These are phyloP conservation scores for Erpetoichthys calabaricus DNA, from an alignment of 2,797 vertebrate species.

Conservation along the genomic window DNA sequence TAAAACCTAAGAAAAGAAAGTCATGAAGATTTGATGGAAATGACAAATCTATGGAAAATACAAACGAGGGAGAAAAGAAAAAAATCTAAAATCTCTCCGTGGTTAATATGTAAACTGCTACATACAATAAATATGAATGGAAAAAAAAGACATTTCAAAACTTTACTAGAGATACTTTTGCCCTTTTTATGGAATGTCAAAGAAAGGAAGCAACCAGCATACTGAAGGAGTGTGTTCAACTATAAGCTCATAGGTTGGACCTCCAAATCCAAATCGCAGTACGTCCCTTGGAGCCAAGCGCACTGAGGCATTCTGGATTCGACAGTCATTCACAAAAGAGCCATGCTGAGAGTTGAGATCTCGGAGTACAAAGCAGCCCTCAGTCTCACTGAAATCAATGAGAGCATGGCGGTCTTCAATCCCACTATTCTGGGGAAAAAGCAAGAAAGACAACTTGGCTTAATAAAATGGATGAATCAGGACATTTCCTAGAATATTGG, in stretches of 20 bases:
- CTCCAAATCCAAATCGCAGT: conserved; percentile 40
- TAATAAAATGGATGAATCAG: no score
- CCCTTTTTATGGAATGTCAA: no score
- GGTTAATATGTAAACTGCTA: no score
- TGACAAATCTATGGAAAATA: no score
- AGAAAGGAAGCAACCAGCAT: conserved; percentile 3
- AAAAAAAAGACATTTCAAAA: no score
- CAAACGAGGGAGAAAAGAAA: no score
- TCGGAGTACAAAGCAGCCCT: conserved; percentile 42
- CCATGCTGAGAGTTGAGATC: conserved; percentile 51
- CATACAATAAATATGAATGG: no score
- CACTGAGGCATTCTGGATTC: conserved; percentile 55
- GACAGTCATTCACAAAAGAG: conserved; percentile 57
- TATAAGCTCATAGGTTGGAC: conserved; percentile 39
- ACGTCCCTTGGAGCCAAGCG: conserved; percentile 42
- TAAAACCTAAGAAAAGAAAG: no score
- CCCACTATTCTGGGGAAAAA: conserved; percentile 36
- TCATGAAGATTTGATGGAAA: no score
- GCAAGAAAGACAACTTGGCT: background rate
- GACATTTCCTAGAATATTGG: no score
- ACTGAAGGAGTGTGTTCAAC: conserved; percentile 37
- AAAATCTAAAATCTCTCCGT: no score
- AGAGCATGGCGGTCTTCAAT: conserved; percentile 50
- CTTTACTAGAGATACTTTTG: no score
- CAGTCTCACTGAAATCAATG: conserved; percentile 31